phyloP scores from a whole-genome alignment of 2,797 vertebrate species.

The Natrix natrix region DNA sequence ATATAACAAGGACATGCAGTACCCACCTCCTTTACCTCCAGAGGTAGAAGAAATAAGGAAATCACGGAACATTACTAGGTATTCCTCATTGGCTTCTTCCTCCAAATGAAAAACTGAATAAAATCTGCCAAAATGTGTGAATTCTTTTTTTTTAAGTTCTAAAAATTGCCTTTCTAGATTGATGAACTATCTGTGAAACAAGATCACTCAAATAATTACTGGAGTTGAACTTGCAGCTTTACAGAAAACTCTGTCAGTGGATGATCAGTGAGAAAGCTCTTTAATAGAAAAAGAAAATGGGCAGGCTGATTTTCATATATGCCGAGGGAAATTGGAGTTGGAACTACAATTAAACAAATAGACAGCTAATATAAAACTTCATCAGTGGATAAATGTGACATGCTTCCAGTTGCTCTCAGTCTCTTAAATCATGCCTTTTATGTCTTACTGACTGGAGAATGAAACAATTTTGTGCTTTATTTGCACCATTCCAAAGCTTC shows the following conservation, averaged over 20 bases:
- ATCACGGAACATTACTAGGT: slow-evolving; percentile 82
- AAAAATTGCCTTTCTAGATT: neutral
- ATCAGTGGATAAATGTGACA: neutral
- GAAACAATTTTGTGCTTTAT: neutral
- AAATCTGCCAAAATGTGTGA: neutral
- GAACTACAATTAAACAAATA: neutral
- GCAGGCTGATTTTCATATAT: neutral
- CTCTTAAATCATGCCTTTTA: neutral
- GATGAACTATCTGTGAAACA: fast-evolving
- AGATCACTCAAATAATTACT: neutral
- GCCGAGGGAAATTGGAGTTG: neutral
- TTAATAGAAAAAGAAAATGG: neutral
- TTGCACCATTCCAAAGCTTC: neutral
- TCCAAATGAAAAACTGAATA: neutral
- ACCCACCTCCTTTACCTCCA: slow-evolving; percentile 83
- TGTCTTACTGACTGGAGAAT: neutral
- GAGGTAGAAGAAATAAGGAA: slow-evolving; percentile 72
- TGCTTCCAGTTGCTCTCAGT: neutral
- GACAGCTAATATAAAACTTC: neutral
- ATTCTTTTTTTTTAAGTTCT: neutral
- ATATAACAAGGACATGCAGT: slow-evolving; percentile 94
- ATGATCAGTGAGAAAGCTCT: neutral
- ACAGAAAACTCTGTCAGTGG: slow-evolving; percentile 1
- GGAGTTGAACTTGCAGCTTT: neutral
- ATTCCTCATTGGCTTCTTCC: slow-evolving; percentile 19